Percentiles rank a stretch among this genome's conserved stretches.
These are phyloP conservation scores for Poeciliopsis paucimaculata DNA, from an alignment of 2,797 vertebrate species.

Conservation along the genomic window DNA sequence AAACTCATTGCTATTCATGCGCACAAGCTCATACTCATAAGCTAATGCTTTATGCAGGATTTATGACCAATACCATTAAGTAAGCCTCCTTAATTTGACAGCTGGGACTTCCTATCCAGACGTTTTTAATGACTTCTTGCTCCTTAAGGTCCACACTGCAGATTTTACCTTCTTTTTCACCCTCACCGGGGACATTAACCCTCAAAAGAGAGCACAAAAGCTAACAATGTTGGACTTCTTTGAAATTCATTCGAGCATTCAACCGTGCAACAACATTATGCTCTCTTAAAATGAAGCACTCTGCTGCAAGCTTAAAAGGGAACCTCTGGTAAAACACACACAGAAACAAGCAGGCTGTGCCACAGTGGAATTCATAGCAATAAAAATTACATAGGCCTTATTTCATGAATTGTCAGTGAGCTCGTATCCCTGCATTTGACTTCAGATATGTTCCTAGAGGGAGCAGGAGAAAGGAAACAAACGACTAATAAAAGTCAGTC, in stretches of 20 bases:
- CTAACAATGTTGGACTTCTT: constrained; percentile 52
- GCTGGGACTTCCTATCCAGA: constrained; percentile 21
- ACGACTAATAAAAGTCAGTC: constrained; percentile 3
- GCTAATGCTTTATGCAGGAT: neutral
- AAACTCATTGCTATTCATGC: neutral
- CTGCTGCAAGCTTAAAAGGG: constrained; percentile 58
- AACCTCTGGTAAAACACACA: constrained; percentile 41
- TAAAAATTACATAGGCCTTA: constrained; percentile 49
- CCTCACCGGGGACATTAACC: constrained; percentile 55
- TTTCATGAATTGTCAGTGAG: constrained; percentile 54
- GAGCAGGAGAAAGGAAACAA: neutral
- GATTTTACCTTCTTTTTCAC: constrained; percentile 49
- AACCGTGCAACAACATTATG: constrained; percentile 65
- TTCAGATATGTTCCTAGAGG: constrained; percentile 5
- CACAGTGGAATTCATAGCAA: constrained; percentile 42
- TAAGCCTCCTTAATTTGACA: constrained; percentile 36
- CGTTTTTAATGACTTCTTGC: constrained; percentile 27
- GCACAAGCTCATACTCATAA: constrained; percentile 4
- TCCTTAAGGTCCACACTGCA: constrained; percentile 31
- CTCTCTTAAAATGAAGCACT: constrained; percentile 66
- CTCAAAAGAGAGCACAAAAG: constrained; percentile 33
- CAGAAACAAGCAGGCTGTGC: constrained; percentile 26
- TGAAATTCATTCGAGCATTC: constrained; percentile 64
- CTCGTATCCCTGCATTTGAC: constrained; percentile 34
- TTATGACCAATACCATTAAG: constrained; percentile 19